Evolutionary conservation across 2,797 vertebrate genomes (phyloP), one percentile per base, ranked within the genome.

Genomic region (Huso huso): DNA sequence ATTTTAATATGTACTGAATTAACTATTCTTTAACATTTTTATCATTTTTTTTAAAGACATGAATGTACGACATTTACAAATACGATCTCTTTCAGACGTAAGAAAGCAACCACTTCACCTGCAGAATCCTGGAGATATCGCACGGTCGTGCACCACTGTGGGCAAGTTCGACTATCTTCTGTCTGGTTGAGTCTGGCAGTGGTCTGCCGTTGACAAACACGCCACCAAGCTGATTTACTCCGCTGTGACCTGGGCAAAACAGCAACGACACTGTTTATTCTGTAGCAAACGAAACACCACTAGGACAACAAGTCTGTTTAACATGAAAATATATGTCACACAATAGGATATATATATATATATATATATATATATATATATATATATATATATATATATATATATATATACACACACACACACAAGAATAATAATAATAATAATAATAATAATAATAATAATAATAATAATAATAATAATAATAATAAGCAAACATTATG

Each of bases 151-250:
- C 96, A 72, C 96, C 96, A 73, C 95, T 98, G 84, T 99, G 96
- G 62, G 96, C 96, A 72, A 98, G 91, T 80, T 98, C 96, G 79
- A 99, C 96, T 75, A 99, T 99, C 89, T 99, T 99, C 92, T 99
- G 96, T 79, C 96, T 88, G 77, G 95, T 99, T 67, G 96, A 94
- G 74, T 98, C 95, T 71, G 96, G 96, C 79, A 97, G 89, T 78
- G 96, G 95, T 88, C 95, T 91, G 67, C 96, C 96, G 83, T 99
- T 99, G 75, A 98, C 96, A 92, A 97, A 97, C 78, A 99, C 95
- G 72, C 96, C 96, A 84, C 95, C 96, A 71, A 97, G 93, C 86
- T 99, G 96, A 82, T 98, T 99, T 77, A 99, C 93, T 78, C 96
- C 96, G 84, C 96, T 99, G 92, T 99, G 96, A 94, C 95, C 96